Evolutionary conservation across 2,113 vertebrate species (phyloP), one percentile per base, ranked within the genome.

Genomic region (Amia ocellicauda): DNA sequence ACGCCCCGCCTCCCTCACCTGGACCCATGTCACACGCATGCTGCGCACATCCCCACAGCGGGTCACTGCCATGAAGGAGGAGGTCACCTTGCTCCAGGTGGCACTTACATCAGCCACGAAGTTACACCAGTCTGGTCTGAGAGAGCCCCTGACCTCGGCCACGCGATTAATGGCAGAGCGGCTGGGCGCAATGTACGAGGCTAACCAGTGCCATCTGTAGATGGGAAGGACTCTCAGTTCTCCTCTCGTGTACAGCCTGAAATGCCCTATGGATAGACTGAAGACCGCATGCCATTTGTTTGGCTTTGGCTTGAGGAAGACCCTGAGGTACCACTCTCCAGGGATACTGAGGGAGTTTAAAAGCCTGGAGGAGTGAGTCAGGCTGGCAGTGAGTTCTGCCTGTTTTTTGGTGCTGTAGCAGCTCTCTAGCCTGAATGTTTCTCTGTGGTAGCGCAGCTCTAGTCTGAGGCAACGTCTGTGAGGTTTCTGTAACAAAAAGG

Each of bases 401-500:
- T 59, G 60, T 3, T 57, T 75, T 28, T 63, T 62, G 19, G 1
- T 1, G 16, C 57, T 60, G 26, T 64, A 61, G 59, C 73, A 81
- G 36, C 41, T 70, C 64, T 68, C 76, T 54, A n/a, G 36, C 66
- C 51, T 50, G 22, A 22, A 28, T n/a, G 42, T 31, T n/a, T 17
- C 7, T 20, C 4, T n/a, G 29, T 0, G 0, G 23, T 3, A 49
- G 7, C 2, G 11, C 64, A 51, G 29, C 23, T 26, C 41, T 2
- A 41, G 64, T 41, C 69, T 20, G 14, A 52, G 62, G 51, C 62
- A 68, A 14, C 72, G 67, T 71, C 75, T 74, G 72, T 75, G 74
- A 62, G 67, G 71, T 70, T 74, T 74, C 53, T 67, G 62, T 47
- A 66, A 72, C 74, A 74, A 69, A 68, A 60, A 85, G 69, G 41